Conservation (phyloP, 2,113 vertebrate species). For the Acrocephalus kingi region DNA sequence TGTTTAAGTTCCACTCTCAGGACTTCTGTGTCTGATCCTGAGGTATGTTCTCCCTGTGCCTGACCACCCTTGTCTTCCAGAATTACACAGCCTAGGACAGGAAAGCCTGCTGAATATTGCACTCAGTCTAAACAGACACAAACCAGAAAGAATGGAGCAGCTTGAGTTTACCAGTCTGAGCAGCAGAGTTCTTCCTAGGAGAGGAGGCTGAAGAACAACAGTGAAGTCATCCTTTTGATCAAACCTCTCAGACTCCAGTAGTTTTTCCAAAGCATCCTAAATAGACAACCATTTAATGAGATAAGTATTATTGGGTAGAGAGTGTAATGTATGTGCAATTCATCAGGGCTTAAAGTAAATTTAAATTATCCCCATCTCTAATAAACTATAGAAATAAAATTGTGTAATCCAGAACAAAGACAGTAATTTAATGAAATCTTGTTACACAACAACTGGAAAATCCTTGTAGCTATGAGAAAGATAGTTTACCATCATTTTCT, state of each 20-base stretch:
- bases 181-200: slow-evolving; percentile 66
- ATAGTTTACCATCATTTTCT: neutral
- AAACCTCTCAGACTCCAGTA: slow-evolving; percentile 80
- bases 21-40: neutral
- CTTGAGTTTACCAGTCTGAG: neutral
- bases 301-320: neutral
- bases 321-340: neutral
- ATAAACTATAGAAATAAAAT: slow-evolving; percentile 16
- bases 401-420: neutral
- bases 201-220: slow-evolving; percentile 83
- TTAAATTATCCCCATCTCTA: neutral
- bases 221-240: slow-evolving; percentile 79
- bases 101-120: neutral
- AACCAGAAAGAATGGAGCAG: neutral
- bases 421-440: neutral
- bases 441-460: neutral
- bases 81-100: neutral
- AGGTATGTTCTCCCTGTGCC: neutral
- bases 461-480: neutral
- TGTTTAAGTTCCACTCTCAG: neutral
- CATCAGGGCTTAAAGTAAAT: neutral
- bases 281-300: neutral
- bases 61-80: neutral
- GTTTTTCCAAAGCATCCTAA: slow-evolving; percentile 76
- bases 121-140: neutral